Base-by-base conservation (phyloP, 1,140 invertebrate species). In the Formica selysi region DNA sequence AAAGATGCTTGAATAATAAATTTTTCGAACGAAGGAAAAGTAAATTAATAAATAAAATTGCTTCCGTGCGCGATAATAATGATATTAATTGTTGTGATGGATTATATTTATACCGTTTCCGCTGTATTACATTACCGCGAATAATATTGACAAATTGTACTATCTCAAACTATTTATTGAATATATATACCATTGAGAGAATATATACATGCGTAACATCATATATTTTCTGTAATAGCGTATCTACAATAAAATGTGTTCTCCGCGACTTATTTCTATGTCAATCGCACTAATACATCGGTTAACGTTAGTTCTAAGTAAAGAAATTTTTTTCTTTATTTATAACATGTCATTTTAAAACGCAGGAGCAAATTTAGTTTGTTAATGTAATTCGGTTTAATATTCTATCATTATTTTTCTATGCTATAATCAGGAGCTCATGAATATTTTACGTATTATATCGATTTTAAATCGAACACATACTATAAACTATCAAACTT, bases 101-200 rank as follows among this genome's bases (percentile, higher is more conserved):
- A 64, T 44, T 78, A 64, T 44, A 64, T 68, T 26, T 44, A 44
- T 16, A 48, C 7, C 8, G 0, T 65, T 38, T 38, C 10, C 22
- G n/a, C 19, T 29, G 36, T 70, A n/a, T 59, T 26, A 44, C 22
- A 38, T 57, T 5, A 44, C 57, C 22, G 48, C 48, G 19, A 83
- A 61, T 48, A 32, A 48, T 26, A 16, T 41, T 32, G 38, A 68
- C 7, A 16, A n/a, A 19, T 36, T 36, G 8, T 48, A 36, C 19
- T 36, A 48, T 61, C 0, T 61, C 36, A 80, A 48, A 71, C 38
- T 61, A 83, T 83, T 83, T 73, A 83, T 81, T 81, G 6, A 64
- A 64, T 44, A 44, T 73, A 57, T 54, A 44, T 61, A 80, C 1
- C 19, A 48, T 62, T 44, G 22, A 62, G 61, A 32, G 36, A 73